Evolutionary conservation across 2,113 vertebrate genomes (phyloP).

Genomic region (Gymnogyps californianus): DNA sequence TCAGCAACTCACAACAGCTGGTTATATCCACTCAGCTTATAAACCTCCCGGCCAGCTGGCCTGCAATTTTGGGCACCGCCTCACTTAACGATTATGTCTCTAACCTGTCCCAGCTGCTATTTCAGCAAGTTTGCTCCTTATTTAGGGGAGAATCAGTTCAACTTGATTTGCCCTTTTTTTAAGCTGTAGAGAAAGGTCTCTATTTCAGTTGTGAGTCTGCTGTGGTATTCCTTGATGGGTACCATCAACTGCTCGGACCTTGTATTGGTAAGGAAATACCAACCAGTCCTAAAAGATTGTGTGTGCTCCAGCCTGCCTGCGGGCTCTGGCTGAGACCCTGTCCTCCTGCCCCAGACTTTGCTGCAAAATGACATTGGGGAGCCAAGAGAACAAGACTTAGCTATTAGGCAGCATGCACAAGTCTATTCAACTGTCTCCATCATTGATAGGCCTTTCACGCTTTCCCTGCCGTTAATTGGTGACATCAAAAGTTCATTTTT

Average conservation of each 20-base stretch:
- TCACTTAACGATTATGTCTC: background rate
- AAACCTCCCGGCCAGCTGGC: background rate
- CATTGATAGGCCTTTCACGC: background rate
- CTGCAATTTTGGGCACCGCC: background rate
- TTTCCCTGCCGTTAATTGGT: background rate
- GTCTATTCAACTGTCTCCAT: background rate
- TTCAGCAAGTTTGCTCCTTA: background rate
- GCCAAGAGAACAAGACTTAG: background rate
- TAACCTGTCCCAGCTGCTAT: background rate
- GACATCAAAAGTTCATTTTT: background rate
- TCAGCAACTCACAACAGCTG: background rate
- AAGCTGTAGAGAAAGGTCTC: background rate
- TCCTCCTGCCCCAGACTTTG: background rate
- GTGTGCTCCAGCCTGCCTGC: background rate
- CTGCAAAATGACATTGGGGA: background rate
- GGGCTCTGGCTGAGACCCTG: background rate
- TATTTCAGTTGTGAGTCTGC: background rate
- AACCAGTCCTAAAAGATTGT: fast-evolving
- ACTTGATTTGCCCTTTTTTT: background rate
- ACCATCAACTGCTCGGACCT: background rate
- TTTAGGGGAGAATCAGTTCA: background rate
- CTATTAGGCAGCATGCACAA: background rate
- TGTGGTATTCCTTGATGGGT: background rate
- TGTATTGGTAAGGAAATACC: background rate
- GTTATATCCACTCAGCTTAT: background rate